A percentile compares a stretch with the other conserved stretches of the same genome.
Evolutionary conservation across 2,113 vertebrate species (phyloP).

Genomic region (Motacilla tschutschensis): DNA sequence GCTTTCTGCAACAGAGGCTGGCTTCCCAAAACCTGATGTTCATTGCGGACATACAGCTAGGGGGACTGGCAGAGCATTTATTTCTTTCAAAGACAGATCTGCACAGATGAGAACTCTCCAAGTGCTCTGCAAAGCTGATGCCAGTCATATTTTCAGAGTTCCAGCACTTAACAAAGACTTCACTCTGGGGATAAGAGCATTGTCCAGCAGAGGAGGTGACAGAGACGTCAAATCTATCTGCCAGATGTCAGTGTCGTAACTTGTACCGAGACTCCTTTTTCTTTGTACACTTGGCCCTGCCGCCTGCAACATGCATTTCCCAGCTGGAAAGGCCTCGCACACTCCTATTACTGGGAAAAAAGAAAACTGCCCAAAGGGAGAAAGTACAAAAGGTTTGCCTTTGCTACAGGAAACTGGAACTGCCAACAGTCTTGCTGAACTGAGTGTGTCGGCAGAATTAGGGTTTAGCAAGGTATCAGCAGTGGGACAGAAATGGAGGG

Average conservation of each 20-base stretch:
- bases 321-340: conserved; percentile 37
- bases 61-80: background rate
- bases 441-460: background rate
- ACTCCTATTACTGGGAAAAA: conserved; percentile 37
- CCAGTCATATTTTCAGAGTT: conserved; percentile 33
- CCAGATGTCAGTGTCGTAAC: conserved; percentile 48
- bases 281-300: conserved; percentile 10
- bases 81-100: background rate
- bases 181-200: conserved; percentile 47
- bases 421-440: conserved; percentile 44
- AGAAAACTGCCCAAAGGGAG: conserved; percentile 40
- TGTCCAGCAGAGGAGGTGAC: conserved; percentile 36
- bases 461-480: conserved; percentile 6
- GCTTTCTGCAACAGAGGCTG: background rate
- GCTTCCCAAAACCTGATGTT: background rate
- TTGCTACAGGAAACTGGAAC: conserved; percentile 47
- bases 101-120: background rate
- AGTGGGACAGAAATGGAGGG: background rate
- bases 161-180: conserved; percentile 4
- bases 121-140: background rate
- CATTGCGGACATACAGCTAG: background rate
- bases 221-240: conserved; percentile 51
- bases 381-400: conserved; percentile 60
- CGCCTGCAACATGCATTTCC: conserved; percentile 27
- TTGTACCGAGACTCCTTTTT: background rate